Evolutionary conservation across 2,797 vertebrate species (phyloP), one percentile per base, ranked within the genome.

Genomic region (Mus spretus): DNA sequence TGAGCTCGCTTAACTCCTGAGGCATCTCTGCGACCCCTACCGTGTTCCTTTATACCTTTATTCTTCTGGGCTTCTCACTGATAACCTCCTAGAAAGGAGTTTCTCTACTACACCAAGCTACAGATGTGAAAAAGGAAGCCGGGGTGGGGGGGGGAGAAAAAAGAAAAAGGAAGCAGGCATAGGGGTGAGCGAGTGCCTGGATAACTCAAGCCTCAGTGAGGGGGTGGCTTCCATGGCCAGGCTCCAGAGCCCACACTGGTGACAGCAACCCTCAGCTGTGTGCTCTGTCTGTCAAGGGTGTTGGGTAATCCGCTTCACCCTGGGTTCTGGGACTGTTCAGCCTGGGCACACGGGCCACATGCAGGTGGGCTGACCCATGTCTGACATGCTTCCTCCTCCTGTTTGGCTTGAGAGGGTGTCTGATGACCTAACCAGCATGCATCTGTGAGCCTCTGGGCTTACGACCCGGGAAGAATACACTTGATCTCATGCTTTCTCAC

Each of bases 41-140:
- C 10, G 0, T 17, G 0, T 22, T 3, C 15, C 37, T 79, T 95
- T 34, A 4, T 1, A 2, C 10, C 12, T 0, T 1, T 53, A n/a
- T 0, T n/a, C 74, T 65, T 26, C 5, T 20, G n/a, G 7, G 19
- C 3, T 40, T 47, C 65, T 84, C 57, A 24, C 14, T 3, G 2
- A 12, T 53, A 3, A 26, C 67, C 24, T 57, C n/a, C 47, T 20
- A 0, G 0, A 3, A 26, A 53, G 70, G 50, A 10, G 22, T 70
- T 87, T 88, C 8, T 67, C 34, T 82, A 28, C 24, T 20, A 17
- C 53, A n/a, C 26, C 6, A 0, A 79, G 83, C 77, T 59, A 57
- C 78, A 94, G 79, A 20, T 77, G 34, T 59, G 88, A n/a, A 74
- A 59, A 88, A 75, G 3, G 70, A 40, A 59, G 26, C n/a, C 65